Evolutionary conservation across 2,113 vertebrate species (phyloP), one percentile per base, ranked within the genome.

Genomic region (Pomatorhinus ruficollis): DNA sequence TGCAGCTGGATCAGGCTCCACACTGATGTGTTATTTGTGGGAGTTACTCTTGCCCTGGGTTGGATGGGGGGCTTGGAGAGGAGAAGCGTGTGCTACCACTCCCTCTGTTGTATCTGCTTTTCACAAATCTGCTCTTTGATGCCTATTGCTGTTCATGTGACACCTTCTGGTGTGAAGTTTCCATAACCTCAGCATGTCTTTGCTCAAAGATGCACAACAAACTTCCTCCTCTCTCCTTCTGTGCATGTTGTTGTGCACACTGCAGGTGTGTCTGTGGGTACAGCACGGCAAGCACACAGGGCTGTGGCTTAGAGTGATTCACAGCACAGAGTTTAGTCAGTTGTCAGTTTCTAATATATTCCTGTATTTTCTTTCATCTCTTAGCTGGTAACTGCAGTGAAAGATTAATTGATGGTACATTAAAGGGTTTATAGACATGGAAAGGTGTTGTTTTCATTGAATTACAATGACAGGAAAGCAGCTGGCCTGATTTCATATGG

Each of bases 351-450:
- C 66, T 95, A 83, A 93, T 84, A 63, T 10, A 37, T 20, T 87
- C 35, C 30, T 90, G 15, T 69, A 14, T 86, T 87, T 97, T 80
- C 66, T 94, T 87, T 89, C 12, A 37, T 89, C 63, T 95, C 49
- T 64, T 83, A 83, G 66, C 61, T 83, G 31, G 45, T 90, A 95
- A 53, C 74, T 87, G 81, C 81, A 83, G 45, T 39, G 61, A 42
- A 91, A 91, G 93, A 68, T 95, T 95, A 89, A 65, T 84, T 96
- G 92, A 94, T 95, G 92, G 93, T 90, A 95, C 83, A 78, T 81
- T 39, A 69, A 83, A 93, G 42, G 20, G 19, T 78, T 88, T 68
- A 31, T 56, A 78, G 54, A 71, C 40, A 16, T 35, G 66, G 54
- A 65, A 66, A 66, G 45, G 33, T 53, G 56, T 12, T 77, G 44